These are phyloP conservation scores for Pseudorhombus dupliciocellatus DNA, from an alignment of 2,113 vertebrate genomes.

Conservation along the genomic window DNA sequence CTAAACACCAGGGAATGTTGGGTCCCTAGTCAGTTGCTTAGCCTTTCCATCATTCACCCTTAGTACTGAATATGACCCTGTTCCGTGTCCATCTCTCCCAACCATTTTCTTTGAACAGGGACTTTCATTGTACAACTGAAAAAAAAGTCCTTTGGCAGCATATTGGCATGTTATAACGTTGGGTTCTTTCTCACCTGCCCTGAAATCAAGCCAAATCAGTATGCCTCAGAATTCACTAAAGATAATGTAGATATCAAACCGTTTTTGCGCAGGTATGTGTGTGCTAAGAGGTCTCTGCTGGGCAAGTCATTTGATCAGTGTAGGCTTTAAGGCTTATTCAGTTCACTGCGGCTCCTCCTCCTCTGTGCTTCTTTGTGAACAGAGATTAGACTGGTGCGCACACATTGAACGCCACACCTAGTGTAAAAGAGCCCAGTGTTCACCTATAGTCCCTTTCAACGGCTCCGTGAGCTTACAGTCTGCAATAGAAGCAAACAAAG, in stretches of 20 bases:
- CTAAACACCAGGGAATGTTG: not conserved
- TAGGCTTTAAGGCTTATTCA: constrained; percentile 64
- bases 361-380: constrained; percentile 57
- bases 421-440: constrained; percentile 64
- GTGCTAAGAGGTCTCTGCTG: constrained; percentile 62
- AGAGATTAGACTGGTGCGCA: constrained; percentile 65
- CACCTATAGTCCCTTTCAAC: constrained; percentile 56
- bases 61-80: not conserved
- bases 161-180: not conserved
- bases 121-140: not conserved
- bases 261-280: constrained; percentile 47
- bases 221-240: not conserved
- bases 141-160: not conserved
- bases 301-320: constrained; percentile 62
- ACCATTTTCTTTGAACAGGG: not conserved
- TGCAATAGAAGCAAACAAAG: constrained; percentile 44
- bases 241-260: constrained; percentile 21
- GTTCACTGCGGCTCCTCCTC: constrained; percentile 49
- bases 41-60: not conserved
- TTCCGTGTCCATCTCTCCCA: not conserved
- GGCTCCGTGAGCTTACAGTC: constrained; percentile 40
- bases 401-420: constrained; percentile 52
- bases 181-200: not conserved
- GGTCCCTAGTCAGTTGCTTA: not conserved
- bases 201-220: not conserved